These are phyloP conservation scores for Ethmia dodecea DNA, from an alignment of 2,888 invertebrate species.

Conservation along the genomic window DNA sequence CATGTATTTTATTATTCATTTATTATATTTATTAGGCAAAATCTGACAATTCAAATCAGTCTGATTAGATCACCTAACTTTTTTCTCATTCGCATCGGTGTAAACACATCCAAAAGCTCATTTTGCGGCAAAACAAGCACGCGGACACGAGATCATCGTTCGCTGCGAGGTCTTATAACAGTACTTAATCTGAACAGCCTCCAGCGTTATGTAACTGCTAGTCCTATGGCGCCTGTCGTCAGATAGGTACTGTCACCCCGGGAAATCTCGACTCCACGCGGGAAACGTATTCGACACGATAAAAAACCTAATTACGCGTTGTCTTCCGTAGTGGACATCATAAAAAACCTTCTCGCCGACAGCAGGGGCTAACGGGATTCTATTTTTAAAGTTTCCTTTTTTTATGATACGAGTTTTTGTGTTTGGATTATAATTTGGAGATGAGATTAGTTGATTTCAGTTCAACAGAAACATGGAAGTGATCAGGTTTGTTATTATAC, in stretches of 20 bases:
- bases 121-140: slow-evolving; percentile 69
- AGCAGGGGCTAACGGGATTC: not conserved
- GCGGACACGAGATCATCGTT: slow-evolving; percentile 70
- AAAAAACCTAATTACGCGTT: slow-evolving; percentile 1
- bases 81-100: slow-evolving; percentile 31
- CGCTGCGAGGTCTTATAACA: slow-evolving; percentile 71
- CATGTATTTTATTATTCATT: too few relatives aligned
- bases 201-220: slow-evolving; percentile 68
- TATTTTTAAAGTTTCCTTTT: not conserved
- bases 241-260: slow-evolving; percentile 5
- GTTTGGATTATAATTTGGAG: not conserved
- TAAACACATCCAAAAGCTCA: slow-evolving; percentile 57
- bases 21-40: too few relatives aligned
- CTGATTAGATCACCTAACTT: too few relatives aligned
- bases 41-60: too few relatives aligned
- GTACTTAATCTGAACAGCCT: slow-evolving; percentile 64
- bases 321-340: not conserved
- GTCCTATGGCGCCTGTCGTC: slow-evolving; percentile 57
- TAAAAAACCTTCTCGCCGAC: not conserved
- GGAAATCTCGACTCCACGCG: not conserved
- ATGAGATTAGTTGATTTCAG: slow-evolving; percentile 2
- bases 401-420: not conserved
- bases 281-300: not conserved
- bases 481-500: too few relatives aligned
- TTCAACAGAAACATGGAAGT: slow-evolving; percentile 25